Evolutionary conservation across 2,888 invertebrate species (phyloP).

Genomic region (Pachycephus smyrnensis): DNA sequence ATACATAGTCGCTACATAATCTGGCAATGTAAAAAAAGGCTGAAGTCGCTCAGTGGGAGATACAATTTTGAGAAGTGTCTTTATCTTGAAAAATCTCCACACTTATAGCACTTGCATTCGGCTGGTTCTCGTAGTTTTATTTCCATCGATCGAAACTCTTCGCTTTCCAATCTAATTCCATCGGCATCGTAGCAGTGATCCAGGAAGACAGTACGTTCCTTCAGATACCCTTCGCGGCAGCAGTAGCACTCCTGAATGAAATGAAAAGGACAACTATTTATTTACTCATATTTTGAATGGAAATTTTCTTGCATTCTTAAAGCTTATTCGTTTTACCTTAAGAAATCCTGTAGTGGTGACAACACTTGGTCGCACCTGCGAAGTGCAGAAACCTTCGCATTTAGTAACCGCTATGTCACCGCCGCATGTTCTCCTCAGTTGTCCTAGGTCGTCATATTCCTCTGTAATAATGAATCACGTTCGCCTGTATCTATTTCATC

Average conservation of each 20-base stretch:
- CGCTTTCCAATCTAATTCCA: constrained; percentile 79
- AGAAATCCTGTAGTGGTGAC: constrained; percentile 89
- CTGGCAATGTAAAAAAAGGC: constrained; percentile 13
- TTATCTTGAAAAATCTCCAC: constrained; percentile 86
- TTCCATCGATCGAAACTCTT: constrained; percentile 81
- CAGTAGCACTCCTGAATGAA: constrained; percentile 87
- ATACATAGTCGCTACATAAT: constrained; percentile 6
- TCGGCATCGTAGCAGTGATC: constrained; percentile 91
- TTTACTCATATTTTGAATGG: background rate
- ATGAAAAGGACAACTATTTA: constrained; percentile 9
- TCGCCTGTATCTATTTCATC: too few species aligned
- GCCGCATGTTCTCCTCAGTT: constrained; percentile 86
- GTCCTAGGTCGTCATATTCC: constrained; percentile 89
- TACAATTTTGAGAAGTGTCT: constrained; percentile 16
- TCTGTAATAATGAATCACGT: constrained; percentile 69
- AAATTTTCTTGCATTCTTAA: background rate
- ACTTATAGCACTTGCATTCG: constrained; percentile 91
- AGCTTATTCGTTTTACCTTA: constrained; percentile 72
- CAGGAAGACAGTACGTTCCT: constrained; percentile 82
- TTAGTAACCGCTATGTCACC: constrained; percentile 92
- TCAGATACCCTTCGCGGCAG: constrained; percentile 87
- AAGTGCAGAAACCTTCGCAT: constrained; percentile 93
- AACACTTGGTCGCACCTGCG: constrained; percentile 92
- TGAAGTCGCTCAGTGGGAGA: background rate
- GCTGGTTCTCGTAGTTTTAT: constrained; percentile 87